Conservation (phyloP, 2,797 vertebrate species). For the Serranus cabrilla region DNA sequence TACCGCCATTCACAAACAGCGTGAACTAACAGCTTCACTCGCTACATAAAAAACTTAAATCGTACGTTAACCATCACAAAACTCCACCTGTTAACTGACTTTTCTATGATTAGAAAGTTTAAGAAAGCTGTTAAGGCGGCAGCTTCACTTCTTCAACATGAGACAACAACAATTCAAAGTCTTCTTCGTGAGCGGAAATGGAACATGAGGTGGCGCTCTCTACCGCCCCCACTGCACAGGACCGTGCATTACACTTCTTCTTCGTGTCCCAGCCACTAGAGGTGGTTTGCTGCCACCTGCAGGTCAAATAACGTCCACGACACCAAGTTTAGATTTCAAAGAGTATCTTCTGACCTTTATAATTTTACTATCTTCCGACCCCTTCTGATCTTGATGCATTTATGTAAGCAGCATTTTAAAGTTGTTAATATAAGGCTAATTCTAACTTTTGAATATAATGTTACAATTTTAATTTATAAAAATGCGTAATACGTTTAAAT, state of each 20-base stretch:
- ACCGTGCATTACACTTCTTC: not conserved
- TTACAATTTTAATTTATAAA: no score
- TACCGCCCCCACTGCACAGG: conserved; percentile 32
- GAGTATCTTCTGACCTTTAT: not conserved
- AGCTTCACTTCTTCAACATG: conserved; percentile 1
- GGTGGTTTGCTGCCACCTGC: conserved; percentile 52
- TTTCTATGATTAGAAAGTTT: no score
- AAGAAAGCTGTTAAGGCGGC: not conserved
- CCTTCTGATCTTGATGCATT: no score
- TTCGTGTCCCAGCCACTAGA: no score
- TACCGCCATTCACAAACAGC: conserved; percentile 16
- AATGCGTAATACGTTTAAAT: no score
- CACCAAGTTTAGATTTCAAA: not conserved
- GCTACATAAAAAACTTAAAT: not conserved
- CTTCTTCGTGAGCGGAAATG: conserved; percentile 34
- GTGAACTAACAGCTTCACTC: not conserved
- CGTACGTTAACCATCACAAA: rapidly evolving
- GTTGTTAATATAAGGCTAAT: no score
- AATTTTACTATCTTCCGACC: no score
- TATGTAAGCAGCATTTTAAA: no score
- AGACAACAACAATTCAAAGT: conserved; percentile 53
- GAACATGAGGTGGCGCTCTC: not conserved
- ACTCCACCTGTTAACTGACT: rapidly evolving
- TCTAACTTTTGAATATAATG: no score
- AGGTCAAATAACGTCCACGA: conserved; percentile 11